Conservation (phyloP, 2,888 invertebrate genomes). For the Trichopoda pennipes region DNA sequence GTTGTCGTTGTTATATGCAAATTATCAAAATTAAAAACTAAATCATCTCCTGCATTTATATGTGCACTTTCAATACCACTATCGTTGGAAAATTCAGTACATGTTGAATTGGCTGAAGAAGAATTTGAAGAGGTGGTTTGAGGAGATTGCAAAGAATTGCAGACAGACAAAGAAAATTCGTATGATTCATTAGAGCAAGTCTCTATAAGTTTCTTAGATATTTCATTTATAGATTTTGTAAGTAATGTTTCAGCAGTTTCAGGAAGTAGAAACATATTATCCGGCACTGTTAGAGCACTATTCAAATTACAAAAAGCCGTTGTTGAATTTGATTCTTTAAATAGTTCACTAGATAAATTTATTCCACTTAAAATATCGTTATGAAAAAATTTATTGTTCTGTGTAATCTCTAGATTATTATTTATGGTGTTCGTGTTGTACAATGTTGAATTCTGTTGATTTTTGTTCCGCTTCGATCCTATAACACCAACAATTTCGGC, state of each 20-base stretch:
- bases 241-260: constrained; percentile 77
- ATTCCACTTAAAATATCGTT: constrained; percentile 80
- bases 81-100: constrained; percentile 73
- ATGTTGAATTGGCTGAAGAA: constrained; percentile 51
- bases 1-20: constrained; percentile 74
- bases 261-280: constrained; percentile 64
- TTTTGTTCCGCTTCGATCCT: constrained; percentile 76
- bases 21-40: constrained; percentile 80
- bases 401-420: constrained; percentile 68
- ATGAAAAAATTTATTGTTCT: constrained; percentile 72
- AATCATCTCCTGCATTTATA: constrained; percentile 75
- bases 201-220: constrained; percentile 80
- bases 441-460: constrained; percentile 15
- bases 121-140: constrained; percentile 51
- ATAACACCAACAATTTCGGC: constrained; percentile 79
- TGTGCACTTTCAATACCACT: constrained; percentile 77
- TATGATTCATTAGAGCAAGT: constrained; percentile 77
- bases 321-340: constrained; percentile 69
- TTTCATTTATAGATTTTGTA: constrained; percentile 80
- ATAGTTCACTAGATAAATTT: constrained; percentile 79
- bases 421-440: constrained; percentile 70
- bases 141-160: constrained; percentile 51
- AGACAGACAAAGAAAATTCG: constrained; percentile 64
- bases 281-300: constrained; percentile 23
- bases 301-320: constrained; percentile 34